Percentiles rank a stretch among this genome's conserved stretches.
Conservation (phyloP, 2,113 vertebrate genomes). For the Charadrius vociferus region DNA sequence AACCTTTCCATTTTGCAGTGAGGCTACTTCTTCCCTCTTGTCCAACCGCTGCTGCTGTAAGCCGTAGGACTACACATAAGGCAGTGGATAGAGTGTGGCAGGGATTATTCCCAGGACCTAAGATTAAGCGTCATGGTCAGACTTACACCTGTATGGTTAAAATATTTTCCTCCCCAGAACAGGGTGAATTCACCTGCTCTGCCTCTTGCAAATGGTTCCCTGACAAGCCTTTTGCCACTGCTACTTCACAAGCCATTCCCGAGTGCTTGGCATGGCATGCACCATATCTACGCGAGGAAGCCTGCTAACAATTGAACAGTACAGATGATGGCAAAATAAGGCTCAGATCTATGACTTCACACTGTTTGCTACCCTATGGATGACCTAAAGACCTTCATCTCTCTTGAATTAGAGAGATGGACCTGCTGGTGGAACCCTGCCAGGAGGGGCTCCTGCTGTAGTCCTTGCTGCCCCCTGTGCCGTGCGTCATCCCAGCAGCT, state of each 20-base stretch:
- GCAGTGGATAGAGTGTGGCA: not conserved
- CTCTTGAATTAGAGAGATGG: not conserved
- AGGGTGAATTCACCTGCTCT: not conserved
- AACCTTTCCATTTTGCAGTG: not conserved
- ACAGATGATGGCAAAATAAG: not conserved
- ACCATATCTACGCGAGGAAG: not conserved
- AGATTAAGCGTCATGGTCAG: not conserved
- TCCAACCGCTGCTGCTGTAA: not conserved
- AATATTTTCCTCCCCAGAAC: not conserved
- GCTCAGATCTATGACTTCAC: not conserved
- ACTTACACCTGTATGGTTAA: not conserved
- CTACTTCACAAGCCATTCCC: not conserved
- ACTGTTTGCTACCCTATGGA: not conserved
- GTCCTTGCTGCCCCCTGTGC: fast-evolving
- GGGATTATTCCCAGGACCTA: not conserved
- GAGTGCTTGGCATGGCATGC: not conserved
- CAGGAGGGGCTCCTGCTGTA: not conserved
- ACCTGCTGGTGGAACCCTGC: not conserved
- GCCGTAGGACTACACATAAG: not conserved
- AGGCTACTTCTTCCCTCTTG: not conserved
- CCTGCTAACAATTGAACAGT: not conserved
- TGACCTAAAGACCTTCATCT: not conserved
- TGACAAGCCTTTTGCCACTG: not conserved
- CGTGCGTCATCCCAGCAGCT: not conserved
- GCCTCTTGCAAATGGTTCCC: not conserved